A percentile compares a stretch with the other conserved stretches of the same genome.
These are phyloP conservation scores for Eilema griseolum DNA, from an alignment of 2,888 invertebrate species.

Conservation along the genomic window DNA sequence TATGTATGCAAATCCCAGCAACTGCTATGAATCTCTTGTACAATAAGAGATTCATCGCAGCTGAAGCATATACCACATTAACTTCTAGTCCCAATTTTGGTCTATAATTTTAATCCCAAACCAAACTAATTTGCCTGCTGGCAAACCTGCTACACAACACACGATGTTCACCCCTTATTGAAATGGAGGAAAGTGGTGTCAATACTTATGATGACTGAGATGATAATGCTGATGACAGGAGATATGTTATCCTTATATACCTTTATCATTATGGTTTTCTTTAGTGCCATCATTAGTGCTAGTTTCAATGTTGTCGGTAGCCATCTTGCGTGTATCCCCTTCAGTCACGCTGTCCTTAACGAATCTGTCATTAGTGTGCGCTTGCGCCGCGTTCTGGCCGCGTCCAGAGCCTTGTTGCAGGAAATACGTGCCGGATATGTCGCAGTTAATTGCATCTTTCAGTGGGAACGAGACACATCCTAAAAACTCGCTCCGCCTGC, in stretches of 20 bases:
- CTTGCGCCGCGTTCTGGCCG: conserved; percentile 62
- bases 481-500: conserved; percentile 96
- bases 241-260: conserved; percentile 47
- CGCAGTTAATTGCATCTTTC: conserved; percentile 92
- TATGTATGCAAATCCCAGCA: too few relatives aligned
- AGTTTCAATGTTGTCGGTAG: conserved; percentile 83
- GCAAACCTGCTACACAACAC: too few relatives aligned
- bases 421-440: conserved; percentile 90
- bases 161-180: too few relatives aligned
- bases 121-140: too few relatives aligned
- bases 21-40: too few relatives aligned
- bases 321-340: conserved; percentile 75
- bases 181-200: too few relatives aligned
- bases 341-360: conserved; percentile 70
- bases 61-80: too few relatives aligned
- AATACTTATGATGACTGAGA: too few relatives aligned
- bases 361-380: conserved; percentile 65
- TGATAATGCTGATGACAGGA: not conserved
- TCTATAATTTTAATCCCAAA: too few relatives aligned
- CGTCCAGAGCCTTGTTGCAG: conserved; percentile 85
- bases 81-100: too few relatives aligned
- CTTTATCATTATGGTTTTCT: conserved; percentile 79
- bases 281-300: conserved; percentile 80
- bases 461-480: conserved; percentile 97
- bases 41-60: too few relatives aligned